Percentiles rank a stretch among this genome's conserved stretches.
Conservation (phyloP, 2,888 invertebrate species). For the Lumbricus terrestris region DNA sequence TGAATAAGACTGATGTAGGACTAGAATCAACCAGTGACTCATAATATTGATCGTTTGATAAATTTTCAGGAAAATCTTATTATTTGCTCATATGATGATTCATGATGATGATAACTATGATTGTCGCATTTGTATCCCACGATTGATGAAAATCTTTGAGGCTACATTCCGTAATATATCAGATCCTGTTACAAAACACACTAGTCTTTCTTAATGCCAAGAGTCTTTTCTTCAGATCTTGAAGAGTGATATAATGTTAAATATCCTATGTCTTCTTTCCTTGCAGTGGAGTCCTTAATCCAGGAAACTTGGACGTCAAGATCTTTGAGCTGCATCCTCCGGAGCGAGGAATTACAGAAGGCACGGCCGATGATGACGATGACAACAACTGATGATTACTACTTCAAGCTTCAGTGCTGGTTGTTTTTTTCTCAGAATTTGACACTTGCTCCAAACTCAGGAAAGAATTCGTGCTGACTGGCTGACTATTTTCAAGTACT, state of each 20-base stretch:
- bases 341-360: conserved; percentile 42
- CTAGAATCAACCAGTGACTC: background rate
- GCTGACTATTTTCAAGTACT: background rate
- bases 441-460: background rate
- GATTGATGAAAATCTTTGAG: no score
- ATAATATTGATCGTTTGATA: background rate
- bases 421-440: background rate
- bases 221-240: background rate
- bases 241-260: background rate
- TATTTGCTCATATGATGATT: background rate
- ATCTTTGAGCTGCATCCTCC: conserved; percentile 56
- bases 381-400: background rate
- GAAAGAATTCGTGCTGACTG: background rate
- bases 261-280: background rate
- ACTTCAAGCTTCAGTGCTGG: background rate
- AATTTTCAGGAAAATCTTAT: background rate
- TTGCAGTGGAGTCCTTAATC: background rate
- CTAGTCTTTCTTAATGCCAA: background rate
- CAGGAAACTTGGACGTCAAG: conserved; percentile 30
- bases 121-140: no score
- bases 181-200: background rate
- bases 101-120: no score
- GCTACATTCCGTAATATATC: no score
- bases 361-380: background rate
- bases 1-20: background rate